Percentiles rank a stretch among this genome's conserved stretches.
Evolutionary conservation across 1,140 invertebrate genomes (phyloP).

Genomic region (Nasonia vitripennis): DNA sequence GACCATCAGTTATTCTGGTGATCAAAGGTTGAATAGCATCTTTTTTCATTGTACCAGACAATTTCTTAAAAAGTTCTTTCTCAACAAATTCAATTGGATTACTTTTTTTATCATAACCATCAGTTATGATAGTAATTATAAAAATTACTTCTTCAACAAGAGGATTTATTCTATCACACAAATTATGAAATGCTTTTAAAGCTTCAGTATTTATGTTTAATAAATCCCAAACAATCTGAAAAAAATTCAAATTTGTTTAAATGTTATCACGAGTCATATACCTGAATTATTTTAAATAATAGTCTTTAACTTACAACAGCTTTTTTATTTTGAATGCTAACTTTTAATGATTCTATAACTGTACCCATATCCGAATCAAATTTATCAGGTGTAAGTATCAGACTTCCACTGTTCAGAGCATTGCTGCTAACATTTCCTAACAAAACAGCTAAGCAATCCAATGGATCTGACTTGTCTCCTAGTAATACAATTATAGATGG

Average conservation of each 20-base stretch:
- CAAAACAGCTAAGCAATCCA: conserved; percentile 63
- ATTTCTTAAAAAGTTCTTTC: conserved; percentile 57
- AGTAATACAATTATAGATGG: conserved; percentile 63
- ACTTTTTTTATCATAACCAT: conserved; percentile 51
- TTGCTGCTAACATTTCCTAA: conserved; percentile 59
- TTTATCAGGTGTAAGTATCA: conserved; percentile 57
- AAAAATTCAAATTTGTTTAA: conserved; percentile 29
- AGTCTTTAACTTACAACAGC: conserved; percentile 63
- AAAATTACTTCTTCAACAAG: conserved; percentile 62
- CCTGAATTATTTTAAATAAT: conserved; percentile 26
- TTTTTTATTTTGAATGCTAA: conserved; percentile 52
- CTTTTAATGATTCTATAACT: conserved; percentile 56
- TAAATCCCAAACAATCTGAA: conserved; percentile 65
- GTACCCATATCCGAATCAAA: conserved; percentile 61
- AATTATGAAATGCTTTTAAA: conserved; percentile 65
- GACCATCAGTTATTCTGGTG: conserved; percentile 67
- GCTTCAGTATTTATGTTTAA: conserved; percentile 60
- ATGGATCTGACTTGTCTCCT: conserved; percentile 56
- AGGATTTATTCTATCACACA: conserved; percentile 66
- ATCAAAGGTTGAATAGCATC: conserved; percentile 64
- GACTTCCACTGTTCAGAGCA: conserved; percentile 54
- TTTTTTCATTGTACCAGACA: conserved; percentile 59
- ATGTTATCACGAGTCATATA: conserved; percentile 3
- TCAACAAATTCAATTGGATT: conserved; percentile 59
- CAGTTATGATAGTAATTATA: conserved; percentile 63